These are phyloP conservation scores for Cettia cetti DNA, from an alignment of 2,113 vertebrate genomes.

Conservation along the genomic window DNA sequence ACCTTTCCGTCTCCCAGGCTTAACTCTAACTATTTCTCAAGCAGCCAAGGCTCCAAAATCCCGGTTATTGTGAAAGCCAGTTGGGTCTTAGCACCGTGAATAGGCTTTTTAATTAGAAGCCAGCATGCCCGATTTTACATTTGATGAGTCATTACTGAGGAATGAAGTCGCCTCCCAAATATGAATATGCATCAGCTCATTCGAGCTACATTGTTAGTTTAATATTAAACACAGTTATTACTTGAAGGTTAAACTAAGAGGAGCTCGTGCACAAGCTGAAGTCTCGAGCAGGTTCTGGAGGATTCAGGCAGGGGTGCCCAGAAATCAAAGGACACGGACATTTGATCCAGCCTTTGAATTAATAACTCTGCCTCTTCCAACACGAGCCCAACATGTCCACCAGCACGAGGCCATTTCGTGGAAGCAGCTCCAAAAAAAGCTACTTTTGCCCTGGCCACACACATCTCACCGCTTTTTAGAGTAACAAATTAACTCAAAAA, in stretches of 20 bases:
- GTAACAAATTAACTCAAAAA: not conserved
- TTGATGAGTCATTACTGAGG: conserved; percentile 64
- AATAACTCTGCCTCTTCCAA: not conserved
- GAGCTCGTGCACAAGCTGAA: not conserved
- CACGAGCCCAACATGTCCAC: not conserved
- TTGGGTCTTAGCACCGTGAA: not conserved
- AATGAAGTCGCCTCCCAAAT: conserved; percentile 64
- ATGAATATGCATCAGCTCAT: conserved; percentile 66
- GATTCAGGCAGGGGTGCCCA: not conserved
- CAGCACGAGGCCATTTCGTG: not conserved
- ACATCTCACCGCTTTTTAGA: rapidly evolving
- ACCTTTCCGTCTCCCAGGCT: not conserved
- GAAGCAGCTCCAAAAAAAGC: not conserved
- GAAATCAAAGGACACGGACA: conserved; percentile 9
- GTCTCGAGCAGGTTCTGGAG: not conserved
- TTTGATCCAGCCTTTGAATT: not conserved
- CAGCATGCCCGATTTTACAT: conserved; percentile 57
- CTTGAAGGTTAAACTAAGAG: conserved; percentile 32
- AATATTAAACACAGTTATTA: conserved; percentile 41
- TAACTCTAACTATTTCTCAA: not conserved
- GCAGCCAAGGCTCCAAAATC: not conserved
- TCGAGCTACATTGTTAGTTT: conserved; percentile 10
- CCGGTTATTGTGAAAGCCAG: conserved; percentile 14
- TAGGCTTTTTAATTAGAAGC: conserved; percentile 52
- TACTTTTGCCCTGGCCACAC: not conserved